Percentiles rank a stretch among this genome's conserved stretches.
Evolutionary conservation across 2,113 vertebrate genomes (phyloP).

Genomic region (Sminthopsis crassicaudata): DNA sequence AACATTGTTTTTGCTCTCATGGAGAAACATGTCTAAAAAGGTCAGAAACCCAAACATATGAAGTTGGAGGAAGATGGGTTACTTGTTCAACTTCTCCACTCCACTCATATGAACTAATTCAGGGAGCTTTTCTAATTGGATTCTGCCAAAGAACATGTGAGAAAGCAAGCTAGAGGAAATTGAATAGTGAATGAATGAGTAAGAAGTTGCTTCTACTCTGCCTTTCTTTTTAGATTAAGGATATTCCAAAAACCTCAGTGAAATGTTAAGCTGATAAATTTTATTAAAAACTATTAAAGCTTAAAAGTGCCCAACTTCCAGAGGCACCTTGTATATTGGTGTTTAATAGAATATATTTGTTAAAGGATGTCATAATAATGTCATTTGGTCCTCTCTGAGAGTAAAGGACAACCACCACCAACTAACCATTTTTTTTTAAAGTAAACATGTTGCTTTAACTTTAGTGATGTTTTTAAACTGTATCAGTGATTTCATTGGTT

Average conservation of each 20-base stretch:
- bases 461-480: background rate
- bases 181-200: background rate
- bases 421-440: background rate
- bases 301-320: background rate
- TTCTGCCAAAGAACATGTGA: background rate
- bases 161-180: constrained; percentile 15
- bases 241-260: background rate
- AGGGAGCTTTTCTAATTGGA: background rate
- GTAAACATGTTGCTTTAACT: background rate
- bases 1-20: background rate
- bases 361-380: background rate
- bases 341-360: background rate
- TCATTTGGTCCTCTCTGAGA: too few species aligned
- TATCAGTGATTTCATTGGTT: background rate
- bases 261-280: background rate
- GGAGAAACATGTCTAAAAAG: background rate
- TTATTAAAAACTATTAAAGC: background rate
- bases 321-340: background rate
- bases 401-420: too few species aligned
- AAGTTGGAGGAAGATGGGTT: background rate
- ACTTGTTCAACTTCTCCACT: background rate
- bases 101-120: too few species aligned
- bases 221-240: background rate
- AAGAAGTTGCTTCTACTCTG: constrained; percentile 1
- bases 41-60: background rate